phyloP scores from a whole-genome alignment of 2,888 invertebrate genomes.

The Archips xylosteana region DNA sequence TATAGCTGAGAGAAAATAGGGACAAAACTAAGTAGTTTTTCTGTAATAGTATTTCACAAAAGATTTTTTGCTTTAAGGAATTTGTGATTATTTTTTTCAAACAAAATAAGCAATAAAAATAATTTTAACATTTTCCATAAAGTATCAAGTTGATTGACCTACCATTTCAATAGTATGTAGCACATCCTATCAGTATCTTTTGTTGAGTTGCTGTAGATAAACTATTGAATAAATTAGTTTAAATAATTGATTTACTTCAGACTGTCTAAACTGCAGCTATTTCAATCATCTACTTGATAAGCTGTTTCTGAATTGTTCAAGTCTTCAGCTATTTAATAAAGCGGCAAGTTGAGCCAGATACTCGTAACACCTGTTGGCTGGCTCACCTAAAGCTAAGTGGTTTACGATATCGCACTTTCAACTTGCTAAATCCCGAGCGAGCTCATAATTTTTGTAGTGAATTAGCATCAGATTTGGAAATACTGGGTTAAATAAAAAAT shows the following conservation, averaged over 20 bases:
- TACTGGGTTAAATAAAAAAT: neutral
- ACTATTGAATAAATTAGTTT: too few relatives aligned
- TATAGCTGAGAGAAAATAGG: neutral
- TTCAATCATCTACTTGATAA: conserved; percentile 1
- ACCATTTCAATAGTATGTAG: too few relatives aligned
- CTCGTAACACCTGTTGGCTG: conserved; percentile 34
- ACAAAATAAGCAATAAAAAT: too few relatives aligned
- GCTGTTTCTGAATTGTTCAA: neutral
- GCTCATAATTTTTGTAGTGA: conserved; percentile 24
- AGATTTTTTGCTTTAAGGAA: too few relatives aligned
- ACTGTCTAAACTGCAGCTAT: neutral
- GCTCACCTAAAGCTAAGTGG: conserved; percentile 26
- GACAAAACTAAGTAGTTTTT: neutral
- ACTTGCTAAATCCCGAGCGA: conserved; percentile 16
- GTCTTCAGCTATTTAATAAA: conserved; percentile 16
- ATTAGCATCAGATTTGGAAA: neutral
- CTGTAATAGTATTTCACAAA: too few relatives aligned
- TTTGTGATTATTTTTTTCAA: too few relatives aligned
- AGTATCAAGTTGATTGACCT: too few relatives aligned
- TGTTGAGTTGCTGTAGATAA: too few relatives aligned
- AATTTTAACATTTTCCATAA: too few relatives aligned
- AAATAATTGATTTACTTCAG: neutral
- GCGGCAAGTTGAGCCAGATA: neutral
- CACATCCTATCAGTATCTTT: too few relatives aligned
- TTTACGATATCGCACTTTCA: conserved; percentile 37